Base-by-base conservation (phyloP, 2,888 invertebrate genomes). In the Tetanocera ferruginea region DNA sequence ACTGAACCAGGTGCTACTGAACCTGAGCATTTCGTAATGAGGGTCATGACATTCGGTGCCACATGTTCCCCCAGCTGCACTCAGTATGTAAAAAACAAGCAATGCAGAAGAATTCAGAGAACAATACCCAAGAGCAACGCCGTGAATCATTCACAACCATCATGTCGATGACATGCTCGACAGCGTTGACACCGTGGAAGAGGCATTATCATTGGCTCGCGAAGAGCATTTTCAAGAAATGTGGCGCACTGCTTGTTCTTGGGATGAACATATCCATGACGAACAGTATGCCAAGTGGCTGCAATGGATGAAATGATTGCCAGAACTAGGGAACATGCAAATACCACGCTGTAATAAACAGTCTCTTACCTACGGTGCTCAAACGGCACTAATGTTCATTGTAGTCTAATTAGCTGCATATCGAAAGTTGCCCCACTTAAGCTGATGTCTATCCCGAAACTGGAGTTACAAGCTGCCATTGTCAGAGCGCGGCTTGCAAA, bases 131-230 rank as follows among this genome's bases (percentile, higher is more conserved):
- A n/a, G n/a, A n/a, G n/a, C n/a, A n/a, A n/a, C n/a, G n/a, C n/a
- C n/a, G n/a, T n/a, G n/a, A n/a, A n/a, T n/a, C n/a, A n/a, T n/a
- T n/a, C n/a, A n/a, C n/a, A n/a, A n/a, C n/a, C n/a, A n/a, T n/a
- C n/a, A n/a, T n/a, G n/a, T n/a, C n/a, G n/a, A n/a, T n/a, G n/a
- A n/a, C n/a, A n/a, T n/a, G n/a, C n/a, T n/a, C n/a, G n/a, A n/a
- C n/a, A n/a, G n/a, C 82, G 4, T 84, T 83, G 11, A 85, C 85
- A 67, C 82, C 81, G 6, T 79, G 43, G 76, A 80, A 64, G 80
- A 80, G 57, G 77, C 79, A 5, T 31, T 79, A 28, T 71, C 66
- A 23, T 9, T 81, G 37, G 79, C 78, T 6, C 55, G 69, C n/a
- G 66, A 81, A 5, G 72, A 81, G 9, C 60, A 55, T 25, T 34